Evolutionary conservation across 2,113 vertebrate species (phyloP), one percentile per base, ranked within the genome.

Genomic region (Rhynchopsitta pachyrhyncha): DNA sequence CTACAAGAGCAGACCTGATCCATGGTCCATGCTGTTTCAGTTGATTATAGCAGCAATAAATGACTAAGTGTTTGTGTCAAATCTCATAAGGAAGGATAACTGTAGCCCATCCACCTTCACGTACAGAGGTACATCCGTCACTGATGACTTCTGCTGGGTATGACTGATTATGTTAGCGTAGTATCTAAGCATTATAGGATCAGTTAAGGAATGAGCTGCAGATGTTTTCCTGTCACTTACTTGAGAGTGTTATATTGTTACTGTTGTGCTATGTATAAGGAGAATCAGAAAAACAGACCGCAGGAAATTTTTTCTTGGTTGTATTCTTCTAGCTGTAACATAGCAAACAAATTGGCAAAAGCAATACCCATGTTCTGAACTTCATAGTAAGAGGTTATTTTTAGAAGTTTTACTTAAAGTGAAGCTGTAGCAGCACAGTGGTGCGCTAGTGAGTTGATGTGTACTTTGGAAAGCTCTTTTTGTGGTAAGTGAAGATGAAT

Each of bases 271-370:
- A 10, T 17, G 41, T 46, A 68, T 11, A 79, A 83, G 60, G 60
- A 3, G 2, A 85, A 80, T 35, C 1, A 1, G 77, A 82, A 59
- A 55, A 90, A 50, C 47, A 75, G 77, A 63, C 49, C 1, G 5
- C 89, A 90, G 93, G 91, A 95, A 95, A 74, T 28, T 17, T 82
- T 69, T 77, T 63, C 85, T 66, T 85, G 79, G 55, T 60, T 64
- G 17, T 44, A 31, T 42, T 90, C 89, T 90, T 74, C 87, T 88
- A 80, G 74, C 79, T 69, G 49, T n/a, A 52, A 37, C 49, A 39
- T 49, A 94, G 71, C 0, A 0, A 91, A 17, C 37, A 62, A 88
- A 95, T 88, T 91, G 95, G 74, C 81, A 94, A 82, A 68, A 90
- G 82, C 60, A 75, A n/a, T 69, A 88, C 20, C 64, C 50, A 9